These are phyloP conservation scores for Sitophilus oryzae DNA, from an alignment of 1,140 invertebrate species.

Conservation along the genomic window DNA sequence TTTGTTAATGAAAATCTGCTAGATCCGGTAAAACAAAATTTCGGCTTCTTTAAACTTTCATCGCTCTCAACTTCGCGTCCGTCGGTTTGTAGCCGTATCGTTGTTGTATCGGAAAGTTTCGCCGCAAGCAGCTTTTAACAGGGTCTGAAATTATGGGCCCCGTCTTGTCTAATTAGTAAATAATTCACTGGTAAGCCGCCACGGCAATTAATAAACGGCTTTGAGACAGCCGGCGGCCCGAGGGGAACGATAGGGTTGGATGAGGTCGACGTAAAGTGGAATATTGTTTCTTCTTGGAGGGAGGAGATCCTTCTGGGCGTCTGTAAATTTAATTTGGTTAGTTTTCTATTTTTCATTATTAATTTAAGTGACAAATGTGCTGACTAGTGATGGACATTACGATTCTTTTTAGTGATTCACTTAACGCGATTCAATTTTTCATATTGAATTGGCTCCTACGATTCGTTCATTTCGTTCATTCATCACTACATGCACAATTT, in stretches of 20 bases:
- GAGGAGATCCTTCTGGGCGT: not conserved
- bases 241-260: constrained; percentile 27
- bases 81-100: too few relatives aligned
- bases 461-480: too few relatives aligned
- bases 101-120: too few relatives aligned
- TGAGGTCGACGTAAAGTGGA: constrained; percentile 9
- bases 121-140: constrained; percentile 34
- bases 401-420: too few relatives aligned
- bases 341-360: too few relatives aligned
- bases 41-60: not conserved
- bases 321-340: too few relatives aligned
- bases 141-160: constrained; percentile 39
- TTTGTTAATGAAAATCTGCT: not conserved
- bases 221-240: constrained; percentile 17
- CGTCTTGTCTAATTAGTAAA: constrained; percentile 45
- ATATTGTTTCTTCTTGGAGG: constrained; percentile 7
- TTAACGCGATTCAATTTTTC: too few relatives aligned
- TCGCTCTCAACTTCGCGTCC: constrained; percentile 1
- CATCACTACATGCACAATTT: too few relatives aligned
- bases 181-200: constrained; percentile 45
- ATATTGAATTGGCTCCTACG: too few relatives aligned
- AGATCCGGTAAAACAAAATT: not conserved
- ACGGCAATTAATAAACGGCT: constrained; percentile 40
- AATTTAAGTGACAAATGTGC: too few relatives aligned
- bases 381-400: too few relatives aligned